phyloP scores from a whole-genome alignment of 2,797 vertebrate genomes.

The Lutjanus argentimaculatus region DNA sequence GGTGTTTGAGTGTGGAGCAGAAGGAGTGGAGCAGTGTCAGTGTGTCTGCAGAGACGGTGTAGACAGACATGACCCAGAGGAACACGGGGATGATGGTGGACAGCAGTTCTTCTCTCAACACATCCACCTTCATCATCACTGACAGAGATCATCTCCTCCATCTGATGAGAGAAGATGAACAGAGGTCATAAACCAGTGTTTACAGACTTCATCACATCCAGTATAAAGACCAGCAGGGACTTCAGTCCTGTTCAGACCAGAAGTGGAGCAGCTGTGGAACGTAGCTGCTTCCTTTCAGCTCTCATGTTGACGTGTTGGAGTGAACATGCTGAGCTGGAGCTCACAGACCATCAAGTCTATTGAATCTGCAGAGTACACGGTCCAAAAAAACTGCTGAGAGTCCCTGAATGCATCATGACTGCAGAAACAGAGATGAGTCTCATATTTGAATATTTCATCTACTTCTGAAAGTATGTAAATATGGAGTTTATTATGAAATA shows the following conservation, averaged over 20 bases:
- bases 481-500: no score
- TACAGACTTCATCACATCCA: no score
- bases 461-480: no score
- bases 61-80: not conserved
- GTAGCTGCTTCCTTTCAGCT: no score
- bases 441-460: not conserved
- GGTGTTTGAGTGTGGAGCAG: no score
- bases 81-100: no score
- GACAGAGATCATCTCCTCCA: not conserved
- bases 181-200: not conserved
- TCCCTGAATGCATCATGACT: not conserved
- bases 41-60: not conserved
- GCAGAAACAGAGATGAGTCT: not conserved
- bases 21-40: not conserved
- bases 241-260: no score
- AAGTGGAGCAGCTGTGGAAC: no score
- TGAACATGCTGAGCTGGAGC: no score
- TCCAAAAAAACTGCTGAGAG: not conserved
- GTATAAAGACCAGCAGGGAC: no score
- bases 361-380: not conserved
- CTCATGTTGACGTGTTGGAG: no score
- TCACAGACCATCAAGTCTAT: not conserved
- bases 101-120: not conserved
- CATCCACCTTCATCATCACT: not conserved
- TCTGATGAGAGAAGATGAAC: not conserved